Evolutionary conservation across 2,113 vertebrate species (phyloP).

Genomic region (Hoplias malabaricus): DNA sequence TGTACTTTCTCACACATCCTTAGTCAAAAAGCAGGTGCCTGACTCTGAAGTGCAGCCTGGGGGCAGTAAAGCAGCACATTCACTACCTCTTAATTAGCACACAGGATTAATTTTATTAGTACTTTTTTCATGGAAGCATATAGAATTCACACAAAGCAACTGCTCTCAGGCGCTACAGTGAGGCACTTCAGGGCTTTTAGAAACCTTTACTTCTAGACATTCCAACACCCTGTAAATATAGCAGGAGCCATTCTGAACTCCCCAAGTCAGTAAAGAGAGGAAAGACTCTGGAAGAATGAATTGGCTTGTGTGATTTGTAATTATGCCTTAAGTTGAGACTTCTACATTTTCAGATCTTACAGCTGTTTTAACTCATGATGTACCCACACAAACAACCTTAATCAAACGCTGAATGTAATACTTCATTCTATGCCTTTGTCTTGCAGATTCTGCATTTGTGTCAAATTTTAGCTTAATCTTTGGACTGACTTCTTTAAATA

Average conservation of each 20-base stretch:
- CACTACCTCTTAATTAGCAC: constrained; percentile 35
- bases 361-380: not conserved
- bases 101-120: constrained; percentile 24
- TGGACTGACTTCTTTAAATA: no score
- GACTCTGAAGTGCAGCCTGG: constrained; percentile 12
- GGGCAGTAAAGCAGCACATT: constrained; percentile 10
- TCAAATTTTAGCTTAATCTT: no score
- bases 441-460: no score
- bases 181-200: not conserved
- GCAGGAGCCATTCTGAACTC: not conserved
- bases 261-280: not conserved
- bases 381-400: no score
- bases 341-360: not conserved
- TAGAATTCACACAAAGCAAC: constrained; percentile 10
- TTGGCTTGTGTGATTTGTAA: not conserved
- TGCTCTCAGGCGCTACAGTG: not conserved
- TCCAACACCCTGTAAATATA: not conserved
- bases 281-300: not conserved
- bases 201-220: not conserved
- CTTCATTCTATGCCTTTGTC: no score
- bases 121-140: constrained; percentile 1
- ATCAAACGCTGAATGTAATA: no score
- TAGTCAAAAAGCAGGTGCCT: constrained; percentile 7
- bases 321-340: not conserved
- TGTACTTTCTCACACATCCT: not conserved